These are phyloP conservation scores for Darevskia mixta DNA, from an alignment of 2,797 vertebrate species.

Conservation along the genomic window DNA sequence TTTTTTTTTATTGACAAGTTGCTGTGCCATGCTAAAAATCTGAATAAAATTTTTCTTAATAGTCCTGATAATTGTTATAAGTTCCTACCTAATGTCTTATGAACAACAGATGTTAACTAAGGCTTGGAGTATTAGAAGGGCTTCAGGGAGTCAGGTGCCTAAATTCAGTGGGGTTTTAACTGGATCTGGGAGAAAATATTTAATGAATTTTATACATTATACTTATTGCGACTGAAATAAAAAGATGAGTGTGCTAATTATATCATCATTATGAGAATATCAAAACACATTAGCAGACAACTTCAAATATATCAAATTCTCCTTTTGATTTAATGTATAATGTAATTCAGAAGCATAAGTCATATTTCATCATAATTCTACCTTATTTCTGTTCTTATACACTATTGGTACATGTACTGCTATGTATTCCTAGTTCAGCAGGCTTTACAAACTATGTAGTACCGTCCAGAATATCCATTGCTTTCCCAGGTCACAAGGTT, in stretches of 20 bases:
- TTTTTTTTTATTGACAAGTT: conserved; percentile 67
- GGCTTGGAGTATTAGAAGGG: background rate
- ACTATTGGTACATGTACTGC: background rate
- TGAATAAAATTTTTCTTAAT: conserved; percentile 46
- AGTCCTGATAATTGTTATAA: conserved; percentile 58
- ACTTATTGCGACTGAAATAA: background rate
- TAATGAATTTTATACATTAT: background rate
- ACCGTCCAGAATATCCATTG: background rate
- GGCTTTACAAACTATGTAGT: background rate
- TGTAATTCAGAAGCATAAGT: background rate
- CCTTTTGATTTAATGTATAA: background rate
- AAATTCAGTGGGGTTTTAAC: background rate
- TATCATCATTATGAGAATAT: background rate
- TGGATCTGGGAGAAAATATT: background rate
- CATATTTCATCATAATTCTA: background rate
- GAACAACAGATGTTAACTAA: conserved; percentile 46
- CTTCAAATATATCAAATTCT: background rate
- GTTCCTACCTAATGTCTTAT: conserved; percentile 37
- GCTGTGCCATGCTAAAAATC: conserved; percentile 50
- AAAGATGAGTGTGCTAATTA: background rate
- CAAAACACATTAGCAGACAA: background rate
- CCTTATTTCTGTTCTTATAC: background rate
- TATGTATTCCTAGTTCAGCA: background rate
- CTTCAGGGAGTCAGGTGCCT: conserved; percentile 5
- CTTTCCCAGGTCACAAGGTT: too few relatives aligned